phyloP scores from a whole-genome alignment of 2,888 invertebrate genomes.

The Sarcophaga rosellei region DNA sequence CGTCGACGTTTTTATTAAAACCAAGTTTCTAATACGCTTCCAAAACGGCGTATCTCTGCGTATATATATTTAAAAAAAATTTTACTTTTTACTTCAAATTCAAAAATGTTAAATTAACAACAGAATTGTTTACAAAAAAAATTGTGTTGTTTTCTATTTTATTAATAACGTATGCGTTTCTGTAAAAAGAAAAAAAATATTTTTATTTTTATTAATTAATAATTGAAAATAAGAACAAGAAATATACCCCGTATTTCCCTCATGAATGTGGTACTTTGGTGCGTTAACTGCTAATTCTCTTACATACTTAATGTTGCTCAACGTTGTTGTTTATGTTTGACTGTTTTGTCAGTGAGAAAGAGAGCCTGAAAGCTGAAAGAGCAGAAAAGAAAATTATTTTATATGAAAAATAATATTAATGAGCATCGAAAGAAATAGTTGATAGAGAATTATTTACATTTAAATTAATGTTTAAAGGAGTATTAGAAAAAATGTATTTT shows the following conservation, averaged over 20 bases:
- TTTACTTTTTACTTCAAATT: neutral
- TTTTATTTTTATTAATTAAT: neutral
- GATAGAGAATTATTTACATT: no score
- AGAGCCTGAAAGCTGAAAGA: slow-evolving; percentile 20
- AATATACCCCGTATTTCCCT: slow-evolving; percentile 49
- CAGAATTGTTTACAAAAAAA: neutral
- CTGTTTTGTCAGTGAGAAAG: neutral
- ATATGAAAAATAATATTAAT: neutral
- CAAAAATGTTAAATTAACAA: neutral
- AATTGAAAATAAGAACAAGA: neutral
- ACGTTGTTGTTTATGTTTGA: neutral
- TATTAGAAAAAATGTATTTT: no score
- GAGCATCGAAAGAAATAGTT: no score
- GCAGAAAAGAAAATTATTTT: neutral
- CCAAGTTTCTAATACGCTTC: slow-evolving; percentile 38
- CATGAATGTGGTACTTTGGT: slow-evolving; percentile 25
- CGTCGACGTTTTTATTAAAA: slow-evolving; percentile 45
- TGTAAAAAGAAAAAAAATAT: slow-evolving; percentile 3
- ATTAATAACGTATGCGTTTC: slow-evolving; percentile 4
- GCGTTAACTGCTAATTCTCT: slow-evolving; percentile 4
- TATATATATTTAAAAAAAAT: slow-evolving; percentile 13
- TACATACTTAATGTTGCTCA: slow-evolving; percentile 24
- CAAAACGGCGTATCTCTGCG: slow-evolving; percentile 34
- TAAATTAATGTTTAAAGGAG: no score
- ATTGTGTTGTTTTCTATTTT: neutral